Evolutionary conservation across 1,140 invertebrate genomes (phyloP), one percentile per base, ranked within the genome.

Genomic region (Brachionus paranguensis): DNA sequence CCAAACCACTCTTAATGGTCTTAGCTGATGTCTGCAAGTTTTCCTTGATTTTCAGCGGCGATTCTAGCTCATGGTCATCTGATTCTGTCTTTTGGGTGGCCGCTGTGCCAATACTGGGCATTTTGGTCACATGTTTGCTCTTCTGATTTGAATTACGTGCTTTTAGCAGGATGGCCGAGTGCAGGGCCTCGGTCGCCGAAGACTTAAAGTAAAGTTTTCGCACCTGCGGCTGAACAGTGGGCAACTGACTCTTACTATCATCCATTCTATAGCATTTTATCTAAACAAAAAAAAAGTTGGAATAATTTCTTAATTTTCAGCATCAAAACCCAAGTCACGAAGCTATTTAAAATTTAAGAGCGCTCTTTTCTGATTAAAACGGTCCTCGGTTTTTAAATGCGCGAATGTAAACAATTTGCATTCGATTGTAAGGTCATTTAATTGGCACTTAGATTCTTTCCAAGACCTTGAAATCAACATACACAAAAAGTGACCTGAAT

Each of bases 181-280:
- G 72, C 43, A 76, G 27, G 12, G 72, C 72, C 45, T 76, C 72
- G 8, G 72, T 76, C 1, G 43, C 47, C 45, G 72, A 76, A 27
- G 72, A 47, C 27, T 76, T 76, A 27, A 76, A 76, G 47, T 76
- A 76, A 27, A 76, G 43, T 47, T 76, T 76, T 76, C 47, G 43
- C 45, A 76, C 43, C 45, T 76, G 72, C 12, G 43, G 43, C 47
- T 76, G 72, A 41, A 72, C 37, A 72, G 11, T 43, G 14, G 68
- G 68, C 7, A 72, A 20, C 20, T 72, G 68, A 43, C 33, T 43
- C 41, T 72, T 72, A 43, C 37, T 41, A 6, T 72, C 68, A 12
- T 72, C 68, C 68, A 72, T 72, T 72, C 41, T 68, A 33, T 29
- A 68, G 27, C 53, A 60, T 60, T 20, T 24, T 60, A 60, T 60